Percentiles rank a stretch among this genome's conserved stretches.
Conservation (phyloP, 2,113 vertebrate genomes). For the Proterorhinus semilunaris region DNA sequence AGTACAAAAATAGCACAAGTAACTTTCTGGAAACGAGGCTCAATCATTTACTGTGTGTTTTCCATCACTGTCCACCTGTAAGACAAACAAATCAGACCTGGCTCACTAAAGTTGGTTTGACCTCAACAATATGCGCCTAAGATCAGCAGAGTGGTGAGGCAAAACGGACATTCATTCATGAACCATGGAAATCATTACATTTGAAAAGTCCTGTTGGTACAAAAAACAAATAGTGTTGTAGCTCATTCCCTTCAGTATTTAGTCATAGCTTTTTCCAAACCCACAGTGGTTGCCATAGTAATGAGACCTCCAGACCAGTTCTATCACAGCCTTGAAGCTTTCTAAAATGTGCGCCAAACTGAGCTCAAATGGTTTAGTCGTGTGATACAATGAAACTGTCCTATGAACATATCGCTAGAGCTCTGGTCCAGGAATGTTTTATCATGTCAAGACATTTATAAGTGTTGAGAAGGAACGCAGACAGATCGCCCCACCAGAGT, state of each 20-base stretch:
- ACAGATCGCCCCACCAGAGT: background rate
- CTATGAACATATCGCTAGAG: background rate
- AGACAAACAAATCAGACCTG: slow-evolving; percentile 11
- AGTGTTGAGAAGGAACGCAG: background rate
- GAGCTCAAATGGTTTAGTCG: too few relatives aligned
- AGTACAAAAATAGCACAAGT: slow-evolving; percentile 39
- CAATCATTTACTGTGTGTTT: slow-evolving; percentile 27
- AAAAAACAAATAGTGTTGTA: background rate
- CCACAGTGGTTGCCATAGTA: background rate
- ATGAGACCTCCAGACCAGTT: background rate
- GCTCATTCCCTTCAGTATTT: background rate
- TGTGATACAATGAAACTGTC: background rate
- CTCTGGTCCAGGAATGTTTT: background rate
- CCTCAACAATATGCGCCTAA: background rate
- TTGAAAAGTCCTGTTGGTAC: background rate
- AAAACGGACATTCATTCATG: background rate
- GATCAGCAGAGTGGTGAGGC: background rate
- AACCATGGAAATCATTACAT: background rate
- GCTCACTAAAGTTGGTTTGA: background rate
- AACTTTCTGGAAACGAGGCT: slow-evolving; percentile 32
- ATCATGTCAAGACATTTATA: background rate
- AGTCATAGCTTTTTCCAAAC: background rate
- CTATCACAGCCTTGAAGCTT: background rate
- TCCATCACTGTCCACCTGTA: slow-evolving; percentile 20
- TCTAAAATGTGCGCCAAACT: background rate